These are phyloP conservation scores for Steinernema khuongi DNA, from an alignment of 1,140 invertebrate species.

Conservation along the genomic window DNA sequence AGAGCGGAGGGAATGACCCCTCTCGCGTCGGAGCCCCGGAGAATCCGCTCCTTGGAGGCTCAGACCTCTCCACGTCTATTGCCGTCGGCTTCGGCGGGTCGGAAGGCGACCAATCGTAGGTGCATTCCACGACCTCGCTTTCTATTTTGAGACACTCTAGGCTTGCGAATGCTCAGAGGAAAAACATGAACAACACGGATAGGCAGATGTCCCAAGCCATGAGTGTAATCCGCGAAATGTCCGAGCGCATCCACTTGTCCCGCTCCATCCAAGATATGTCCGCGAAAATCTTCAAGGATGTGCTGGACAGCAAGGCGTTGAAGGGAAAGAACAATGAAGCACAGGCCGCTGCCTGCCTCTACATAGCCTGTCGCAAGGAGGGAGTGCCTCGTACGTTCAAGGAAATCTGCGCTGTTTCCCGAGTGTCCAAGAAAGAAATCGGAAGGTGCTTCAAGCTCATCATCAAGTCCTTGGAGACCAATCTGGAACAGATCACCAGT, in stretches of 20 bases:
- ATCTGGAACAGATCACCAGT: slow-evolving; percentile 90
- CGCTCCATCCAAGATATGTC: slow-evolving; percentile 75
- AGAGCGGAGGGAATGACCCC: slow-evolving; percentile 80
- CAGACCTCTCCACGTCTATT: slow-evolving; percentile 94
- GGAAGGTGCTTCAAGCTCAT: slow-evolving; percentile 89
- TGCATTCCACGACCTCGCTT: slow-evolving; percentile 62
- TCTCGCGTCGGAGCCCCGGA: slow-evolving; percentile 85
- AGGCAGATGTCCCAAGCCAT: slow-evolving; percentile 89
- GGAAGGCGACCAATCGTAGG: slow-evolving; percentile 48
- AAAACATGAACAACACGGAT: slow-evolving; percentile 64
- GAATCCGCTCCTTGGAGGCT: slow-evolving; percentile 88
- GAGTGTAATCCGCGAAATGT: slow-evolving; percentile 92
- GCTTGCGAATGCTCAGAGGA: slow-evolving; percentile 55
- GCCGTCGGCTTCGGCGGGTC: slow-evolving; percentile 80
- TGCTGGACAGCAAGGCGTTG: slow-evolving; percentile 91
- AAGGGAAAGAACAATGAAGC: slow-evolving; percentile 93
- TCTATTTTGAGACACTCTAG: slow-evolving; percentile 35
- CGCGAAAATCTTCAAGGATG: slow-evolving; percentile 91
- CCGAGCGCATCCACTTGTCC: slow-evolving; percentile 90
- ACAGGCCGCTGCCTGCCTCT: slow-evolving; percentile 94
- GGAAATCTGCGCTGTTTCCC: slow-evolving; percentile 97
- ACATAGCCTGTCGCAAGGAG: slow-evolving; percentile 97
- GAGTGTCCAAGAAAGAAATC: slow-evolving; percentile 97
- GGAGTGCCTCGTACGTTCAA: slow-evolving; percentile 96
- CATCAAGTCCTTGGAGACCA: slow-evolving; percentile 78